Evolutionary conservation across 2,888 invertebrate genomes (phyloP), one percentile per base, ranked within the genome.

Genomic region (Bembecia ichneumoniformis): DNA sequence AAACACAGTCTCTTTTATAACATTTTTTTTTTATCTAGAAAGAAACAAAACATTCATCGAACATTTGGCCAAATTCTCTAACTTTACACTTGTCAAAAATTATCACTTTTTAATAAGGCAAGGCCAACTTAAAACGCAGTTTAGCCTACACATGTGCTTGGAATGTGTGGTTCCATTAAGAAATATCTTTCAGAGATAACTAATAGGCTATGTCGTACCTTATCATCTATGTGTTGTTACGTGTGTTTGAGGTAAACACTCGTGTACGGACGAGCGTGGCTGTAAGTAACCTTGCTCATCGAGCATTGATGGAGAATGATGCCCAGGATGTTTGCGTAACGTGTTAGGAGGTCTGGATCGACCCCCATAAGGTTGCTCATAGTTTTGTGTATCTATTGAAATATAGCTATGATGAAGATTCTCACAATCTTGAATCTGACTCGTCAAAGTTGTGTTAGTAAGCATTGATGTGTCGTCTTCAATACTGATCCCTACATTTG

Each of bases 401-500:
- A 91, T 90, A 71, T 91, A 91, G 76, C 91, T 91, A 64, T 91
- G 91, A 64, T 91, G 91, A 59, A 90, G 79, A 64, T 90, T 89
- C 55, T 91, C 90, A 47, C 89, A 89, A 57, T 90, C 91, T 62
- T 90, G 90, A 69, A 90, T 88, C 69, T 91, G 91, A 76, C 90
- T 91, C 46, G 82, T 89, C 80, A 79, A 79, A 76, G 80, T 91
- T 71, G 82, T 90, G 78, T 83, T 90, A 69, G 83, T 91, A 81
- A 76, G 88, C 90, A 77, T 90, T 64, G 74, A 90, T 66, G 82
- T 89, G 79, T 91, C 84, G 78, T 90, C 84, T 82, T 90, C 82
- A 74, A 90, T 66, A 72, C 86, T 88, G 55, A 86, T 77, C 46
- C 78, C 82, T 50, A 77, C 79, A 61, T 77, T 91, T 58, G 88